Evolutionary conservation across 2,113 vertebrate genomes (phyloP).

Genomic region (Corvus moneduloides): DNA sequence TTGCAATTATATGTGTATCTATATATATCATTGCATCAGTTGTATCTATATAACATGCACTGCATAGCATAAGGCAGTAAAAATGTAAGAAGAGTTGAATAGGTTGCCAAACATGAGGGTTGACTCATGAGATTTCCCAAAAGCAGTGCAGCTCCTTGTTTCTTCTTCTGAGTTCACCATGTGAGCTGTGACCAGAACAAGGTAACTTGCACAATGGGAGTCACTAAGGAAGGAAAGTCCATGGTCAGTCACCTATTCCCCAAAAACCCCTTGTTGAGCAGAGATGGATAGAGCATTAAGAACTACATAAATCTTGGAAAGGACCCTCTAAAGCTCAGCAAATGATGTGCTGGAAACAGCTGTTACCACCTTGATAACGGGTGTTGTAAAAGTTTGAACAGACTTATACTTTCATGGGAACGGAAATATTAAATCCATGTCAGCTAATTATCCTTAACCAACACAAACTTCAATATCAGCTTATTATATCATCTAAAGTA

Average conservation of each 20-base stretch:
- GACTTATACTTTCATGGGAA: neutral
- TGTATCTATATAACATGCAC: neutral
- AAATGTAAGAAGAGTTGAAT: neutral
- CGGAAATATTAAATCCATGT: neutral
- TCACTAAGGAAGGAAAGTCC: neutral
- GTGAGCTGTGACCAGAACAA: neutral
- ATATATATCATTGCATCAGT: neutral
- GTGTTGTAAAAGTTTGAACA: neutral
- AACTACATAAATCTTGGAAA: neutral
- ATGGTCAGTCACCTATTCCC: neutral
- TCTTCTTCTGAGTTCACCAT: neutral
- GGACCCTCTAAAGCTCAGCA: neutral
- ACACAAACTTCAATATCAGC: neutral
- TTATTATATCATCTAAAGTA: neutral
- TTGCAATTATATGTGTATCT: neutral
- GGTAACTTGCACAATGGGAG: neutral
- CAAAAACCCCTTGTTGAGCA: neutral
- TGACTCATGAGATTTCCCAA: neutral
- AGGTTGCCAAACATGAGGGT: neutral
- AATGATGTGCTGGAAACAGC: neutral
- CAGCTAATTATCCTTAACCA: neutral
- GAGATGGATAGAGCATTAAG: neutral
- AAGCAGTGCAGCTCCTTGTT: neutral
- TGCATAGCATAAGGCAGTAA: neutral
- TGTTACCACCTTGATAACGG: neutral